A percentile compares a stretch with the other conserved stretches of the same genome.
These are phyloP conservation scores for Meta bourneti DNA, from an alignment of 2,888 invertebrate species.

Conservation along the genomic window DNA sequence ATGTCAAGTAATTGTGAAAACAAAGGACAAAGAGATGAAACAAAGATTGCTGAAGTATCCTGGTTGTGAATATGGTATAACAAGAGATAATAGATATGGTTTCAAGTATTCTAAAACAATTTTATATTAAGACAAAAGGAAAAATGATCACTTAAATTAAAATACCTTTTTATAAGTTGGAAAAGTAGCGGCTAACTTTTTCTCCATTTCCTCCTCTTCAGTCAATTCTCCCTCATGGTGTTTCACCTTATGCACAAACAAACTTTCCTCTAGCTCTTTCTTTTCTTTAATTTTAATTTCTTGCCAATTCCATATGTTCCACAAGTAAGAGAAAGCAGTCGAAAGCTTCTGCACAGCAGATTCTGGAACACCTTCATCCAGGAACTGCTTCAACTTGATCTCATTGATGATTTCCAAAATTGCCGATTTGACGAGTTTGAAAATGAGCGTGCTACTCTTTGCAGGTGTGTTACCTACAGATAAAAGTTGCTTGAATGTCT, in stretches of 20 bases:
- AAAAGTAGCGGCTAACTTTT: conserved; percentile 80
- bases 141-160: not conserved
- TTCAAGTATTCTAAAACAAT: too few species aligned
- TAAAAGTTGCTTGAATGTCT: conserved; percentile 30
- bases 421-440: conserved; percentile 58
- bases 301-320: conserved; percentile 87
- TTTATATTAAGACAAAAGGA: too few species aligned
- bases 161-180: conserved; percentile 81
- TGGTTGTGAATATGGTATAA: too few species aligned
- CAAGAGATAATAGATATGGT: too few species aligned
- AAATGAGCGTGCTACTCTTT: conserved; percentile 27
- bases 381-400: not conserved
- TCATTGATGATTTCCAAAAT: conserved; percentile 61
- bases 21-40: too few species aligned
- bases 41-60: too few species aligned
- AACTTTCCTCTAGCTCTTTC: conserved; percentile 88
- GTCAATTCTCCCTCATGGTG: conserved; percentile 80
- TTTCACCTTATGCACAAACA: conserved; percentile 81
- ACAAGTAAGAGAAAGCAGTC: conserved; percentile 33
- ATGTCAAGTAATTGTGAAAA: too few species aligned
- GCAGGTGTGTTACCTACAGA: not conserved
- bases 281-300: conserved; percentile 86
- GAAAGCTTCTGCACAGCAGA: conserved; percentile 83
- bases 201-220: conserved; percentile 80
- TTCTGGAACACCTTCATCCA: conserved; percentile 76